Base-by-base conservation (phyloP, 2,113 vertebrate species). In the Leucopsar rothschildi region DNA sequence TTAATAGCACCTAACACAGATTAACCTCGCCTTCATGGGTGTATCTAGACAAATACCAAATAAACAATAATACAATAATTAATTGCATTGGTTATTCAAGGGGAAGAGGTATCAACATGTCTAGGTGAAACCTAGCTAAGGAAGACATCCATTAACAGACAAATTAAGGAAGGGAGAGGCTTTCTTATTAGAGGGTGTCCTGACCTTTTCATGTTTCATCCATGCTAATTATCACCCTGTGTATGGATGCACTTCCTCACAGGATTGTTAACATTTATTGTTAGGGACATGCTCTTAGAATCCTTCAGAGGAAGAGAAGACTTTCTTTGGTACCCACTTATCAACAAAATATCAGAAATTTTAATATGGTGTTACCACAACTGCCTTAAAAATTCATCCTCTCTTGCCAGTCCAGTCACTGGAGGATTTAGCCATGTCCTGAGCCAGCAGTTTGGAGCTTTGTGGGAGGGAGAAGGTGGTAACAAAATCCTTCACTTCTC, bases 161-260 rank as follows among this genome's bases (percentile, higher is more conserved):
- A 88, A 86, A 94, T 94, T 84, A 96, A 77, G 64, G 90, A 89
- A 92, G 94, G 90, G 88, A 93, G 95, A 94, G 80, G 87, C 82
- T 94, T 92, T 73, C 68, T 93, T 92, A 94, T 96, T 94, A 95
- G 59, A 96, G 90, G 82, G 47, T 68, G 20, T 28, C 79, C 68
- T 90, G 72, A 92, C 69, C 69, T 86, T 84, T 83, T 63, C 42
- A 53, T 33, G 65, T 71, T 77, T 90, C 76, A 80, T 70, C 63
- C 59, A n/a, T 5, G 23, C 37, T 90, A 94, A 95, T 94, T 91
- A 95, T 21, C 55, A 84, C 45, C 12, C 8, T 77, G 27, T 0
- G 3, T 33, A 61, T 40, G 40, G 77, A 65, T 76, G 25, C 0
- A 0, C 21, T 91, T 79, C 82, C 68, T 90, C 37, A 45, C 10